Base-by-base conservation (phyloP, 1,140 invertebrate species). In the Cepaea nemoralis region DNA sequence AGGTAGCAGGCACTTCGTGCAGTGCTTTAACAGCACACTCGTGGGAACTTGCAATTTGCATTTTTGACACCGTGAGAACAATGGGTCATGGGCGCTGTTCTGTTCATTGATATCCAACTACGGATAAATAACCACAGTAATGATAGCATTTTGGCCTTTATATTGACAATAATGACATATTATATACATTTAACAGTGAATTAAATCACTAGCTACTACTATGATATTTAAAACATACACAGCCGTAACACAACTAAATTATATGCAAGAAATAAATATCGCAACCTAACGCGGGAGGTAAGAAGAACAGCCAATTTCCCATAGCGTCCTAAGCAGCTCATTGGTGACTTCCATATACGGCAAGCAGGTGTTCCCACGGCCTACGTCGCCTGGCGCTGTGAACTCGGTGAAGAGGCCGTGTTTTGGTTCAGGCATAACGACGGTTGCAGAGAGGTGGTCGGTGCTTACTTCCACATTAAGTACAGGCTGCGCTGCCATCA, bases 31-130 rank as follows among this genome's bases (percentile, higher is more conserved):
- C 31, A 69, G 31, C 82, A 85, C 85, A 87, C 86, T 87, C 89
- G 89, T 90, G 89, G 89, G 89, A 90, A 90, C 77, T 78, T 84
- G 82, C 84, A 86, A 87, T 87, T 88, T 87, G 87, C 88, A 87
- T 87, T 84, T 74, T 84, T 85, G 86, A 85, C 85, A 90, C 85
- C 88, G 88, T 90, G 89, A 87, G 89, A 89, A 90, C 89, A 89
- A 90, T 88, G 85, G 83, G 85, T 83, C 66, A 59, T 69, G 83
- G 75, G 37, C 71, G 87, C 87, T 87, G 73, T 88, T 89, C 77
- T 78, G 73, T 69, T 84, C n/a, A 69, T 45, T 82, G 80, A 8
- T 50, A 19, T 33, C 50, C 27, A 27, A 71, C 19, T 71, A 2
- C 6, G 1, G 10, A 8, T 22, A 40, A 45, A 2, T 10, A 55